Conservation (phyloP, 2,888 invertebrate genomes). For the Apoderus coryli region DNA sequence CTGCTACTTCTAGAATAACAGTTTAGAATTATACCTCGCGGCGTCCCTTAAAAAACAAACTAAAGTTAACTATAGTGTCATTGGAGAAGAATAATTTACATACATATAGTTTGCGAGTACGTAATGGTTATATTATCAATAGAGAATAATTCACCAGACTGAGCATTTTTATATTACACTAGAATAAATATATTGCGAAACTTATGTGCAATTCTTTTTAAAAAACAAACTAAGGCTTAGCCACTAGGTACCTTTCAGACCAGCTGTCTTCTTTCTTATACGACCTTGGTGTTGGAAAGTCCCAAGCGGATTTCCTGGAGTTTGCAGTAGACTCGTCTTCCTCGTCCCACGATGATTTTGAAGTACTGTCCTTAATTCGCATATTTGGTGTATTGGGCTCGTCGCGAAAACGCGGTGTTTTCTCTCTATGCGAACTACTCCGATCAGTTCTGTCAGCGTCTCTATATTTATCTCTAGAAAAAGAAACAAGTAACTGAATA, state of each 20-base stretch:
- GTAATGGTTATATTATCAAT: too few relatives aligned
- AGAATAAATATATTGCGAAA: too few relatives aligned
- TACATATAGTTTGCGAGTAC: too few relatives aligned
- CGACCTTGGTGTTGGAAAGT: constrained; percentile 73
- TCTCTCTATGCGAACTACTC: constrained; percentile 24
- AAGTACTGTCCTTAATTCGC: constrained; percentile 44
- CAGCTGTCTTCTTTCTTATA: constrained; percentile 29
- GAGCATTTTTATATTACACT: too few relatives aligned
- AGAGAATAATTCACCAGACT: too few relatives aligned
- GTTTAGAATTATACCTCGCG: background rate
- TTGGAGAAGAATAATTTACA: too few relatives aligned
- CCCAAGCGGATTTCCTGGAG: constrained; percentile 71
- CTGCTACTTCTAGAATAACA: constrained; percentile 12
- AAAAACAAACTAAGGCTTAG: too few relatives aligned
- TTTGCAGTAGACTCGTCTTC: constrained; percentile 47
- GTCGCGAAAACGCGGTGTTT: constrained; percentile 55
- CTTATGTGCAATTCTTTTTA: too few relatives aligned
- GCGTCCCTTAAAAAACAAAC: too few relatives aligned
- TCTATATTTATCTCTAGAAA: constrained; percentile 25
- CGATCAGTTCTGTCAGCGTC: constrained; percentile 25
- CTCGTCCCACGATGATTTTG: constrained; percentile 66
- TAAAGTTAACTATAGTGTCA: too few relatives aligned
- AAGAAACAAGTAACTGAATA: too few relatives aligned
- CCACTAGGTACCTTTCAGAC: constrained; percentile 31
- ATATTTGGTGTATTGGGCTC: constrained; percentile 76